Evolutionary conservation across 2,113 vertebrate genomes (phyloP).

Genomic region (Pardalotus punctatus): DNA sequence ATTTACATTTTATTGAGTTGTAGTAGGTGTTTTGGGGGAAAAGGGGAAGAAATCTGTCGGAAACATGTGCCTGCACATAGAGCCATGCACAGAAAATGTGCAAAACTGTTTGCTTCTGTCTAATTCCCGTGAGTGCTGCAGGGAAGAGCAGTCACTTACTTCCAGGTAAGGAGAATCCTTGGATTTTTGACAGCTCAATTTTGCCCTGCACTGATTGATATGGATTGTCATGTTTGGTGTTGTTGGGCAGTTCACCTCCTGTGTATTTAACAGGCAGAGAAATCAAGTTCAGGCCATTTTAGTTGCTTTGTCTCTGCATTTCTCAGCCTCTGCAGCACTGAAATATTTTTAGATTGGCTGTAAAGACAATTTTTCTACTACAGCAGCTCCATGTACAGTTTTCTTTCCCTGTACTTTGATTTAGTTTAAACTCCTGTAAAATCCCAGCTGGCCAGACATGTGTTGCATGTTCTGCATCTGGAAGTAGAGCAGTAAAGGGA

Average conservation of each 20-base stretch:
- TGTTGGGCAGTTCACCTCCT: neutral
- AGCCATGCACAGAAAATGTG: neutral
- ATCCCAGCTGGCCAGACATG: neutral
- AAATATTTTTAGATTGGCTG: neutral
- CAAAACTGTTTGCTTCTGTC: neutral
- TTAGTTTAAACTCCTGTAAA: neutral
- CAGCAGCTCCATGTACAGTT: neutral
- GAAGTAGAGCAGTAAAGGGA: neutral
- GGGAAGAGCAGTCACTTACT: neutral
- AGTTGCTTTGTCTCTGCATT: neutral
- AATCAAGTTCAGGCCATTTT: neutral
- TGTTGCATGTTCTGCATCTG: neutral
- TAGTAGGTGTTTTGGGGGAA: neutral
- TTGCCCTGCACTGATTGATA: neutral
- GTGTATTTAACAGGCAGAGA: neutral
- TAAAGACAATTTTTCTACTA: neutral
- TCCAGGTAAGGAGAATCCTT: neutral
- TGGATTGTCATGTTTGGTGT: rapidly evolving
- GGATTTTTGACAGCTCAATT: neutral
- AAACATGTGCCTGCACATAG: neutral
- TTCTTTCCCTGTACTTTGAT: neutral
- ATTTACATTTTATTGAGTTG: neutral
- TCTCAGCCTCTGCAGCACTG: neutral
- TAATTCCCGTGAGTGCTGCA: neutral
- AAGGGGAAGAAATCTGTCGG: neutral